phyloP scores from a whole-genome alignment of 2,888 invertebrate species.

The Mythimna lalbum region DNA sequence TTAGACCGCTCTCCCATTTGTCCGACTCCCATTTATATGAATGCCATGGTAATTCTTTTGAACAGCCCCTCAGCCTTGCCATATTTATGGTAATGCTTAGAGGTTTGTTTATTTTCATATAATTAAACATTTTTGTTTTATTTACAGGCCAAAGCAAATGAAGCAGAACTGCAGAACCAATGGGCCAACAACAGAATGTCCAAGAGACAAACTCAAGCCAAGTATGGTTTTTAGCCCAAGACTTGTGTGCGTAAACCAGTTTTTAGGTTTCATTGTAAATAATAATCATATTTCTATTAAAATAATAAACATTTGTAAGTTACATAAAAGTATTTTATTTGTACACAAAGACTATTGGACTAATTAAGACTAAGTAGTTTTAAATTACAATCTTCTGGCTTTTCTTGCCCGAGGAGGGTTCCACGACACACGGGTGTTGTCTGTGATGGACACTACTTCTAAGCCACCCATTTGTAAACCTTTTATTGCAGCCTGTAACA shows the following conservation, averaged over 20 bases:
- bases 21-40: too few relatives aligned
- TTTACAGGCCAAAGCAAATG: constrained; percentile 97
- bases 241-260: not conserved
- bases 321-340: constrained; percentile 54
- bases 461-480: constrained; percentile 98
- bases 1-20: too few relatives aligned
- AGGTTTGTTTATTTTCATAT: not conserved
- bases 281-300: constrained; percentile 39
- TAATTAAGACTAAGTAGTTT: constrained; percentile 51
- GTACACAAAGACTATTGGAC: constrained; percentile 52
- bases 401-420: constrained; percentile 96
- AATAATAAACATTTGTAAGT: constrained; percentile 43
- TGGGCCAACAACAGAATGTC: constrained; percentile 97
- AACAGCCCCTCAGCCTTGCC: too few relatives aligned
- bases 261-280: constrained; percentile 27
- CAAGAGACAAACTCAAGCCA: constrained; percentile 97
- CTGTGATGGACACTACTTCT: constrained; percentile 97
- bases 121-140: not conserved
- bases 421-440: constrained; percentile 96
- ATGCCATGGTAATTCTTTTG: too few relatives aligned
- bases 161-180: constrained; percentile 97
- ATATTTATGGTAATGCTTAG: too few relatives aligned
- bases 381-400: constrained; percentile 94
- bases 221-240: constrained; percentile 96
- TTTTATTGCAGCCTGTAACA: constrained; percentile 96